Conservation (phyloP, 2,888 invertebrate genomes). For the Cephalotes varians region DNA sequence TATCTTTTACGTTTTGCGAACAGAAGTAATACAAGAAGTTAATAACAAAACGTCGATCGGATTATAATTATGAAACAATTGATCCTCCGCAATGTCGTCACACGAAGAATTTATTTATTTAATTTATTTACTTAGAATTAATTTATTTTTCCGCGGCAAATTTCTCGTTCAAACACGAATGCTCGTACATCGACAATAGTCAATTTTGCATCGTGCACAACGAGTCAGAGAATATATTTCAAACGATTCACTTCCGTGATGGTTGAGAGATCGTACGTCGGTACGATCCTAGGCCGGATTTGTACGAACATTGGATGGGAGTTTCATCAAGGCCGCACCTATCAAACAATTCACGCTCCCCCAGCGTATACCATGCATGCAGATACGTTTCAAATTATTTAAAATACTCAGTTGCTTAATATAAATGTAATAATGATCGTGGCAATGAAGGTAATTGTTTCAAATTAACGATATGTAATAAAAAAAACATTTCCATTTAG, state of each 20-base stretch:
- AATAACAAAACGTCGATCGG: neutral
- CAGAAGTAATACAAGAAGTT: neutral
- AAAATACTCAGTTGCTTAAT: conserved; percentile 7
- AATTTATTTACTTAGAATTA: too few relatives aligned
- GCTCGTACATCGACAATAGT: too few relatives aligned
- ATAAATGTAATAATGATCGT: neutral
- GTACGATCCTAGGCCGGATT: conserved; percentile 40
- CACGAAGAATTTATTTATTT: neutral
- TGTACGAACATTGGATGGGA: conserved; percentile 61
- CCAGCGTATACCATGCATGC: neutral
- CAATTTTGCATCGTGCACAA: conserved; percentile 10
- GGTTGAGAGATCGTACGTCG: conserved; percentile 60
- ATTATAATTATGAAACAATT: neutral
- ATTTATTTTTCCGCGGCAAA: neutral
- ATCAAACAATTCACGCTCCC: conserved; percentile 63
- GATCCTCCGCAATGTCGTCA: neutral
- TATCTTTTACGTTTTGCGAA: neutral
- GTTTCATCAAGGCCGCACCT: conserved; percentile 69
- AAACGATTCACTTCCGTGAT: conserved; percentile 77
- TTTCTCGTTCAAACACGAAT: neutral
- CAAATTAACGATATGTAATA: neutral
- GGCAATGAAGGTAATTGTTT: neutral
- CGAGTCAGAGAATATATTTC: conserved; percentile 61
- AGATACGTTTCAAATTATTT: conserved; percentile 18
- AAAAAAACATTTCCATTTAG: neutral